Evolutionary conservation across 2,888 invertebrate genomes (phyloP).

Genomic region (Cryptops parisi): DNA sequence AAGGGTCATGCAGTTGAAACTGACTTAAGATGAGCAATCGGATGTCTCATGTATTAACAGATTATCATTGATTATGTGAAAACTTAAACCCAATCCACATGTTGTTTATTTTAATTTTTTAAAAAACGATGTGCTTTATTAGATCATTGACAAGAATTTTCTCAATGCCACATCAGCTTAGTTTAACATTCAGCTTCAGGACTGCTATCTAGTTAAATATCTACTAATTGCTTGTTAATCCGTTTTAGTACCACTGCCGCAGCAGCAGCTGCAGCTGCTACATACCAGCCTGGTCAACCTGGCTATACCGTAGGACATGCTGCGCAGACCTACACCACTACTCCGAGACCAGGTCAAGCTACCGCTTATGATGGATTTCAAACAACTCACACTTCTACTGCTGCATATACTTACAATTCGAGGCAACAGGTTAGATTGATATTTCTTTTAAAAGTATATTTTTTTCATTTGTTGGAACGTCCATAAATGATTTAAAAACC

Average conservation of each 20-base stretch:
- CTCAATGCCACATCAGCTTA: too few relatives aligned
- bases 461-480: background rate
- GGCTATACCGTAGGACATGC: constrained; percentile 70
- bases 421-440: constrained; percentile 9
- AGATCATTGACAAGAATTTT: too few relatives aligned
- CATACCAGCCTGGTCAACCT: constrained; percentile 67
- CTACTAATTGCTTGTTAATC: constrained; percentile 1
- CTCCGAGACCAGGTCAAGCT: constrained; percentile 58
- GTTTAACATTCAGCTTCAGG: too few relatives aligned
- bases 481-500: background rate
- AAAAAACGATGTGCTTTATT: too few relatives aligned
- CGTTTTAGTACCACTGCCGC: constrained; percentile 31
- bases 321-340: constrained; percentile 53
- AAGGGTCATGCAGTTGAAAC: too few relatives aligned
- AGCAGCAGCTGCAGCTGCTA: too few relatives aligned
- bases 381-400: constrained; percentile 47
- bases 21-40: too few relatives aligned
- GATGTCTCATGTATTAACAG: too few relatives aligned
- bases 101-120: too few relatives aligned
- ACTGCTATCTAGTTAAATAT: too few relatives aligned
- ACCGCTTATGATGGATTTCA: constrained; percentile 56
- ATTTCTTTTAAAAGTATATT: background rate
- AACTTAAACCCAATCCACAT: too few relatives aligned
- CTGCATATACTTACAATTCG: constrained; percentile 17
- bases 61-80: too few relatives aligned